phyloP scores from a whole-genome alignment of 2,113 vertebrate genomes.

The Ceyx melanurus region DNA sequence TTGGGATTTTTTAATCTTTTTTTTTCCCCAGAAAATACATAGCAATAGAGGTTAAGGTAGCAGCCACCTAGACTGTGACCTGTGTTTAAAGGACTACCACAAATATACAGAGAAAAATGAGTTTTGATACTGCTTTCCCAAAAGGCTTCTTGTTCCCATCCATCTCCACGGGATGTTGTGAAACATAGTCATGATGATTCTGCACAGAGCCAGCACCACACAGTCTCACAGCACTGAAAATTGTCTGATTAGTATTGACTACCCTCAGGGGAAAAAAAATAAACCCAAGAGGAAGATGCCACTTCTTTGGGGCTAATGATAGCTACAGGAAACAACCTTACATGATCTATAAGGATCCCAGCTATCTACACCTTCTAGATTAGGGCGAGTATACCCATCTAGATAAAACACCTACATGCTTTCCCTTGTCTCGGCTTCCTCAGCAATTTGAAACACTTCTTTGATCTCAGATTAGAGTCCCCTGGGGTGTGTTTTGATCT shows the following conservation, averaged over 20 bases:
- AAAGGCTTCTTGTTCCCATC: background rate
- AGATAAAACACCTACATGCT: constrained; percentile 40
- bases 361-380: background rate
- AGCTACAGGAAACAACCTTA: background rate
- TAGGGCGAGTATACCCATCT: constrained; percentile 1
- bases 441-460: constrained; percentile 31
- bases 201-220: background rate
- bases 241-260: background rate
- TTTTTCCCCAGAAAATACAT: background rate
- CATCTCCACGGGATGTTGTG: fast-evolving
- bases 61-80: background rate
- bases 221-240: background rate
- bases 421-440: constrained; percentile 49
- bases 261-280: background rate
- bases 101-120: background rate
- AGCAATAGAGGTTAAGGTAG: background rate
- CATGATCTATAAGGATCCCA: background rate
- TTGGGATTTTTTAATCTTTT: background rate
- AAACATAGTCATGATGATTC: background rate
- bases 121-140: background rate
- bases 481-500: constrained; percentile 32
- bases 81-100: background rate
- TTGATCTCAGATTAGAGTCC: constrained; percentile 53
- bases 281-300: background rate
- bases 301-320: background rate